Evolutionary conservation across 2,888 invertebrate species (phyloP), one percentile per base, ranked within the genome.

Genomic region (Coenonympha glycerion): DNA sequence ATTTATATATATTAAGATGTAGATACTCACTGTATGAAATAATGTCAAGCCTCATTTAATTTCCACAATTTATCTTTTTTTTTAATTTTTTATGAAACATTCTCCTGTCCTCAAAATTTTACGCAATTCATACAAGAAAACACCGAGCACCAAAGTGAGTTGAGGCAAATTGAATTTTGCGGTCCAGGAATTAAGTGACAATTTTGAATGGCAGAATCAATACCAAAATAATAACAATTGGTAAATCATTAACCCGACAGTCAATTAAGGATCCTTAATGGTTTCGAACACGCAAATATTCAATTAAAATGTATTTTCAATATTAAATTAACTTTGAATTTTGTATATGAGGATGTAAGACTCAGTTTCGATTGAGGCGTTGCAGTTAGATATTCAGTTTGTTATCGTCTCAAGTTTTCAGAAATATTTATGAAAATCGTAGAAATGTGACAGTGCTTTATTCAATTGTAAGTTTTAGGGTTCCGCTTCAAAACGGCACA

Each of bases 211-310:
- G 6, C 6, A 8, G 18, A 26, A 37, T 42, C 34, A 13, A 24
- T 39, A 44, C 28, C 30, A 19, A 53, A 55, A 42, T 39, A 41
- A 47, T 49, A 49, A 55, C 51, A 55, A 49, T 53, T 47, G 49
- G 53, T 51, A 49, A 57, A 56, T 52, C 47, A 52, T 52, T 52
- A 51, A 58, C 45, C 40, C 44, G 45, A 46, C 49, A 58, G 58
- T 59, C 59, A 61, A 63, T 64, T 64, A 64, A 58, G 58, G 34
- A 44, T 59, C 53, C 52, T 55, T 63, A 63, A 62, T 63, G 56
- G 57, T 55, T 52, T 47, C 48, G 45, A 49, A 50, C 64, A 63
- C 61, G 64, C 63, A 57, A 64, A 61, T 49, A 57, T 62, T 64
- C 62, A 61, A 64, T 64, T 64, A 59, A 52, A 58, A 56, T 51